A percentile compares a stretch with the other conserved stretches of the same genome.
phyloP scores from a whole-genome alignment of 23 tunicate species.

The Ciona savignyi region DNA sequence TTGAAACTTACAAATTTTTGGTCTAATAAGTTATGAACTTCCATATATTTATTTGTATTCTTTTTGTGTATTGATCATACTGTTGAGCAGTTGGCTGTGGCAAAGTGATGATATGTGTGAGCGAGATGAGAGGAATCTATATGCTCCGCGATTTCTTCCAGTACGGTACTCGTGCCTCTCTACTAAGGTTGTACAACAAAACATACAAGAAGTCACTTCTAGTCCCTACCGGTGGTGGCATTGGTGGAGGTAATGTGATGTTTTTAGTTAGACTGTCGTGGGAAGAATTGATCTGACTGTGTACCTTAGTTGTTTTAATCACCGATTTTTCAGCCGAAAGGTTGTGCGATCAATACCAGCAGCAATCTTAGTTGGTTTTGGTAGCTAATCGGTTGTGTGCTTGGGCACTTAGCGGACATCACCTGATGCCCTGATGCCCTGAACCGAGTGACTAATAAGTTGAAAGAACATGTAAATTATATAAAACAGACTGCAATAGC shows the following conservation, averaged over 20 bases:
- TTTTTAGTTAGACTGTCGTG: too few relatives aligned
- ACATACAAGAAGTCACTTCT: constrained; percentile 13
- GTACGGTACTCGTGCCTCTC: constrained; percentile 33
- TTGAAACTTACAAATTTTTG: background rate
- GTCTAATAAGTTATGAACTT: background rate
- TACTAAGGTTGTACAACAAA: constrained; percentile 38
- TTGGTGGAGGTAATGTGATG: constrained; percentile 57
- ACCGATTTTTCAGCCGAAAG: too few relatives aligned
- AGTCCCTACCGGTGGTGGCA: constrained; percentile 1
- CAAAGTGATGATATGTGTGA: constrained; percentile 54
- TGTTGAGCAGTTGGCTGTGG: constrained; percentile 44
- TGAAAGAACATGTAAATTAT: too few relatives aligned
- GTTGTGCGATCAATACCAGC: too few relatives aligned
- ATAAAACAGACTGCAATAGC: too few relatives aligned
- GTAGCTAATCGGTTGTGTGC: too few relatives aligned
- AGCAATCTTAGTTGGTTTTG: too few relatives aligned
- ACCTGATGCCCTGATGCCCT: too few relatives aligned
- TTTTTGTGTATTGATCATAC: background rate
- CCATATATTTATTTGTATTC: background rate
- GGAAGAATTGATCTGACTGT: too few relatives aligned
- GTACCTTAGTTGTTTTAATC: too few relatives aligned
- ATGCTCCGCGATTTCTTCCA: constrained; percentile 40
- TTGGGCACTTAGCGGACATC: too few relatives aligned
- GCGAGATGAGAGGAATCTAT: constrained; percentile 42
- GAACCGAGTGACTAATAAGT: too few relatives aligned